Evolutionary conservation across 1,140 invertebrate species (phyloP).

Genomic region (Parasteatoda tepidariorum): DNA sequence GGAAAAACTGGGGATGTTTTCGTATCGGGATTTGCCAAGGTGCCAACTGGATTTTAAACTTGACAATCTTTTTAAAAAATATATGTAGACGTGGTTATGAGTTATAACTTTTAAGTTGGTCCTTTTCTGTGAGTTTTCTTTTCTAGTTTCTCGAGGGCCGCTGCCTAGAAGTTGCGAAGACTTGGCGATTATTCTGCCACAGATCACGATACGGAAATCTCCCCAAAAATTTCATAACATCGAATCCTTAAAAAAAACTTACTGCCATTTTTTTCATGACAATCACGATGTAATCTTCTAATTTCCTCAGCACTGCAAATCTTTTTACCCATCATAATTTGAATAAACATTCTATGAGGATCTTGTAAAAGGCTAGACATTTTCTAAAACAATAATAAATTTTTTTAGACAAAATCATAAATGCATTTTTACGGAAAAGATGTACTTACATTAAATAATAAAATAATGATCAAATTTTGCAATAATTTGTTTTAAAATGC

Average conservation of each 20-base stretch:
- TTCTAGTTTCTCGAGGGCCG: background rate
- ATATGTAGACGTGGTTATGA: too few species aligned
- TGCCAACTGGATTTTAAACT: too few species aligned
- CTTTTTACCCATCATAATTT: constrained; percentile 46
- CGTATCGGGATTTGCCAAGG: too few species aligned
- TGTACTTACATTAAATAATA: too few species aligned
- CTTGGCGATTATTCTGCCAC: background rate
- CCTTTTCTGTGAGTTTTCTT: background rate
- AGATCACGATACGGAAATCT: background rate
- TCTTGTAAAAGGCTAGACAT: constrained; percentile 13
- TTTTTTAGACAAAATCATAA: too few species aligned
- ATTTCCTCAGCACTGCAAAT: constrained; percentile 31
- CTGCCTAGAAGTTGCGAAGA: background rate
- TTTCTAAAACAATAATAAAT: background rate
- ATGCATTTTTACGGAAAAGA: too few species aligned
- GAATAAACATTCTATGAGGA: constrained; percentile 36
- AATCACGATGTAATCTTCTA: background rate
- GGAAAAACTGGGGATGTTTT: too few species aligned
- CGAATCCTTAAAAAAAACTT: background rate
- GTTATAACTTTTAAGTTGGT: background rate
- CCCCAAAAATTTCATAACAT: background rate
- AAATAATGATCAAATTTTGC: too few species aligned
- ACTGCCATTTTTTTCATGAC: constrained; percentile 20
- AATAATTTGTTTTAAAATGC: too few species aligned
- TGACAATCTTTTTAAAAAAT: too few species aligned